Conservation (phyloP, 2,888 invertebrate genomes). For the Hyposoter didymator region DNA sequence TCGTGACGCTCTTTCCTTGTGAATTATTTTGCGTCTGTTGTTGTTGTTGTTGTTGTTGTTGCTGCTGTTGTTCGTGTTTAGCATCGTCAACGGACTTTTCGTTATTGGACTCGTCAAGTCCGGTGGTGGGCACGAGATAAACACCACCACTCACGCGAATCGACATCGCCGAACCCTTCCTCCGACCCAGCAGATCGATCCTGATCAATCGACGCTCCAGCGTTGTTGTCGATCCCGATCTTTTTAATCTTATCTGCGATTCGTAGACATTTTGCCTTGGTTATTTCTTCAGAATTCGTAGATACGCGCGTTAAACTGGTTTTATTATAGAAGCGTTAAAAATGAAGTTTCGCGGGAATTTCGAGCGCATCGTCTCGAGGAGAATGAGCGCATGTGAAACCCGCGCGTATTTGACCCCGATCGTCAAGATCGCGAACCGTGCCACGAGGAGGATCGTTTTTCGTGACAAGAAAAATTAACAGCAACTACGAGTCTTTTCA, state of each 20-base stretch:
- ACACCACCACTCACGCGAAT: conserved; percentile 83
- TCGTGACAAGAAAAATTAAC: conserved; percentile 2
- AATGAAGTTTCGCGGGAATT: neutral
- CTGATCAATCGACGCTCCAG: conserved; percentile 61
- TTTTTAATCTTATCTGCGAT: too few species aligned
- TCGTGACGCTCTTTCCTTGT: conserved; percentile 87
- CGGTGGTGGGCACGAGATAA: conserved; percentile 80
- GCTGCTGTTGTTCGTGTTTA: conserved; percentile 67
- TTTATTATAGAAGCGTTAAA: neutral
- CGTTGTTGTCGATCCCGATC: conserved; percentile 25
- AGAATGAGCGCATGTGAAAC: conserved; percentile 1
- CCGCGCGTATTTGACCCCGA: conserved; percentile 3
- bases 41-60: conserved; percentile 66
- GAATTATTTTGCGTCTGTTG: conserved; percentile 71
- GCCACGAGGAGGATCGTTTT: conserved; percentile 9
- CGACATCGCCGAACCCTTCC: conserved; percentile 78
- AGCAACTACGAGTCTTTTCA: conserved; percentile 1
- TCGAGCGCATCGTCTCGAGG: conserved; percentile 10
- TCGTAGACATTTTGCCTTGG: neutral
- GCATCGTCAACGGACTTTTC: conserved; percentile 71
- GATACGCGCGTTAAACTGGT: neutral
- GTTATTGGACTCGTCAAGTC: conserved; percentile 70
- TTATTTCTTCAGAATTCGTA: neutral
- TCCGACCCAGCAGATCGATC: conserved; percentile 56
- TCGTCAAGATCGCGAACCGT: conserved; percentile 4